phyloP scores from a whole-genome alignment of 2,113 vertebrate genomes.

The Melanocharis versteri region DNA sequence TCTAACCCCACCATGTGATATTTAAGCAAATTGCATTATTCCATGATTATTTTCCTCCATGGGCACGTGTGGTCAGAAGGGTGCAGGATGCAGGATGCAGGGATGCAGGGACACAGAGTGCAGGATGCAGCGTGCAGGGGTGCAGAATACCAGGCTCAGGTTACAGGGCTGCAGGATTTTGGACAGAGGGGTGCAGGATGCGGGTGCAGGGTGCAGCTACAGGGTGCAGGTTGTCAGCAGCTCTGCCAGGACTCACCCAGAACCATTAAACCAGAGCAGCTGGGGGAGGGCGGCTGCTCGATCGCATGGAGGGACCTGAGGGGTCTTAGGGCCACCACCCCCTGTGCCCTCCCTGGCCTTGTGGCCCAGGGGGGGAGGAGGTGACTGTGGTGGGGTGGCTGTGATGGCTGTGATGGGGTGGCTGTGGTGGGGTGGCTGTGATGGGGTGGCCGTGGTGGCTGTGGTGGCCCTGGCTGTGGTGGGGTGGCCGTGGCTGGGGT shows the following conservation, averaged over 20 bases:
- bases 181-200: not conserved
- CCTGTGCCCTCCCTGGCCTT: too few relatives aligned
- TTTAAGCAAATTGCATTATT: not conserved
- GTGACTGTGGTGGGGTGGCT: not conserved
- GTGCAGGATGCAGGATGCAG: not conserved
- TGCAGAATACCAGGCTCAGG: too few relatives aligned
- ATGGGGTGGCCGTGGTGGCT: too few relatives aligned
- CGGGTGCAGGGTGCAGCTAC: not conserved
- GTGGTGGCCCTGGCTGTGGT: not conserved
- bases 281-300: accelerated
- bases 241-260: not conserved
- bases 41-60: accelerated
- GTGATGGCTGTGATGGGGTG: not conserved
- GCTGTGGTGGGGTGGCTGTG: not conserved
- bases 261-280: not conserved
- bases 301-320: accelerated
- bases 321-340: not conserved
- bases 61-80: not conserved
- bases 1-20: not conserved
- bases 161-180: not conserved
- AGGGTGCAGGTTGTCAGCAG: not conserved
- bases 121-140: not conserved
- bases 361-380: too few relatives aligned
- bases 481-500: not conserved
- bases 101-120: not conserved